Evolutionary conservation across 1,140 invertebrate genomes (phyloP), one percentile per base, ranked within the genome.

Genomic region (Panagrolaimus sp.): DNA sequence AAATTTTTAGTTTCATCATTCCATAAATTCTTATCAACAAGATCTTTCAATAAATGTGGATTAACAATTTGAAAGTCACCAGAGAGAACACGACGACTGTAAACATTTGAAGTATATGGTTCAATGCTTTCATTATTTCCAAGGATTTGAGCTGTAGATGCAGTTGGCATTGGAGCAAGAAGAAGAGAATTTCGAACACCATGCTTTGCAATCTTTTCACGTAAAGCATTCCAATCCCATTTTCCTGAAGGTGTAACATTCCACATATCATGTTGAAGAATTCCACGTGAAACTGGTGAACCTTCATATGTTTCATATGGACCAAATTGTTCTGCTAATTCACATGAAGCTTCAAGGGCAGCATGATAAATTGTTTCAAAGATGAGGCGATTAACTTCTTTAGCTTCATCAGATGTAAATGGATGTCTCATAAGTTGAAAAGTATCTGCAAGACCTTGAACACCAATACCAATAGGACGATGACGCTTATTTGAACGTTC

Each of bases 101-200:
- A 98, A 72, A 98, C 92, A 81, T 98, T 98, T 27, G 90, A 94
- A 0, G 93, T 97, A 82, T 96, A 98, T 0, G 95, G 92, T 84
- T 98, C 95, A 80, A 96, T 91, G 0, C 92, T 92, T 85, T 98
- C 94, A 84, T 97, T 98, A 78, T 98, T 98, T 8, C 95, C 95
- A 27, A 98, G 87, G 80, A 98, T 98, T 85, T 98, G 95, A 7
- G 95, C 94, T 0, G 95, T 98, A 1, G 93, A 96, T 11, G 95
- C 94, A 9, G 95, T 98, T 1, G 95, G 95, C 94, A 98, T 98
- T 1, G 94, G 93, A 0, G 95, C 93, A 48, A 98, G 74, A 5
- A 98, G 85, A 11, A 98, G 85, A 8, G 92, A 96, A 86, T 98
- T 98, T 62, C 94, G 85, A 0, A 98, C 85, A 27, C 96, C 95